Conservation (phyloP, 2,797 vertebrate species). For the Amphiprion clarkii region DNA sequence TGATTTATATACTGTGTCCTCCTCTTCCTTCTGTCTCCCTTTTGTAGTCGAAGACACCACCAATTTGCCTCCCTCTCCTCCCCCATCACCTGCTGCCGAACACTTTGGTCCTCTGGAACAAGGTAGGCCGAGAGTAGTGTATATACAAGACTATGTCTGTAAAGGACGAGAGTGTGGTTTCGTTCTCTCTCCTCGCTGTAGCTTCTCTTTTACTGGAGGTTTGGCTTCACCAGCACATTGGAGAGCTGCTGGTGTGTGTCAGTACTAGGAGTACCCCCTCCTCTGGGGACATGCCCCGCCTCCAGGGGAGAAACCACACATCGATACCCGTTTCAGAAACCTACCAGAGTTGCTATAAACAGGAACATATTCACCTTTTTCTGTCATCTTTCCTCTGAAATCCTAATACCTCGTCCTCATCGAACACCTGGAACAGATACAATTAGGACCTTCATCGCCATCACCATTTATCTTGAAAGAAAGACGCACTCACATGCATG, state of each 20-base stretch:
- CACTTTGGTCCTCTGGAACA: conserved; percentile 92
- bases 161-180: conserved; percentile 46
- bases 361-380: conserved; percentile 61
- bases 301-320: conserved; percentile 51
- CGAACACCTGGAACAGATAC: conserved; percentile 56
- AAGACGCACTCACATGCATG: conserved; percentile 54
- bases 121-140: conserved; percentile 85
- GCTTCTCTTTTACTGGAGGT: conserved; percentile 28
- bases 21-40: conserved; percentile 5
- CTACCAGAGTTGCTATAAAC: conserved; percentile 50
- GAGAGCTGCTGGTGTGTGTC: conserved; percentile 30
- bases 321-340: conserved; percentile 26
- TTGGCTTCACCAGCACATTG: conserved; percentile 31
- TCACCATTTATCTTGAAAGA: conserved; percentile 47
- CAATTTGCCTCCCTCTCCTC: conserved; percentile 97
- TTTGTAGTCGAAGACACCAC: conserved; percentile 90
- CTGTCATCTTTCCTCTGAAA: conserved; percentile 64
- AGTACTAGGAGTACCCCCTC: conserved; percentile 19
- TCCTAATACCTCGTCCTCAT: conserved; percentile 70
- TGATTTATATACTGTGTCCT: conserved; percentile 5
- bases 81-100: conserved; percentile 96
- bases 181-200: conserved; percentile 43
- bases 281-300: conserved; percentile 15
- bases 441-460: conserved; percentile 65
- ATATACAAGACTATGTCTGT: conserved; percentile 35